Base-by-base conservation (phyloP, 2,797 vertebrate species). In the Chaenodraco wilsoni region DNA sequence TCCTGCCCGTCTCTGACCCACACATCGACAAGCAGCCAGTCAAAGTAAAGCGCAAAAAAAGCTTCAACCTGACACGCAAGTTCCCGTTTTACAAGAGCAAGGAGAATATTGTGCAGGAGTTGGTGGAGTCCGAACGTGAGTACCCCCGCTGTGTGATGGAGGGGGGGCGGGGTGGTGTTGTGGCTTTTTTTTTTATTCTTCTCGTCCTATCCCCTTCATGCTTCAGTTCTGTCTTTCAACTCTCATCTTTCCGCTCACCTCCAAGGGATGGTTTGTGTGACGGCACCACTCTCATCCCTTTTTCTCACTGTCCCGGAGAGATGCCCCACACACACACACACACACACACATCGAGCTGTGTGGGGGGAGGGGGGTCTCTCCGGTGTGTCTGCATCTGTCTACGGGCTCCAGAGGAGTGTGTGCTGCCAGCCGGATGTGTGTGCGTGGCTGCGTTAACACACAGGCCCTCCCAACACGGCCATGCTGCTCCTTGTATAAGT, bases 71-170 rank as follows among this genome's bases (percentile, higher is more conserved):
- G 92, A 99, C 98, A 80, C 98, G 97, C 96, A 99, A 98, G 96
- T 99, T 99, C 92, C 97, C 97, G 93, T 99, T 99, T 99, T 99
- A 99, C 98, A 99, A 99, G 97, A 99, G 97, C 97, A 99, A 98
- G 97, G 98, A 98, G 96, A 99, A 98, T 96, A 96, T 99, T 97
- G 96, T 96, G 93, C 97, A 97, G 93, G 98, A 99, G 89, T 94
- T 95, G 95, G 94, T 95, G 95, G 96, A 96, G 90, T 94, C 97
- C 91, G 98, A 98, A 97, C 98, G 98, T 99, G 95, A 99, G 98
- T 99, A 99, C 94, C 80, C 81, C 80, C 81, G 84, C 84, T 84
- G 86, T 89, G 88, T 87, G 89, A 87, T 76, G 14, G 48, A 64
- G 69, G 77, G 55, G 55, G 11, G 37, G 37, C 16, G 21, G 15